phyloP scores from a whole-genome alignment of 1,140 invertebrate genomes.

The Pseudomyrmex dendroicus region DNA sequence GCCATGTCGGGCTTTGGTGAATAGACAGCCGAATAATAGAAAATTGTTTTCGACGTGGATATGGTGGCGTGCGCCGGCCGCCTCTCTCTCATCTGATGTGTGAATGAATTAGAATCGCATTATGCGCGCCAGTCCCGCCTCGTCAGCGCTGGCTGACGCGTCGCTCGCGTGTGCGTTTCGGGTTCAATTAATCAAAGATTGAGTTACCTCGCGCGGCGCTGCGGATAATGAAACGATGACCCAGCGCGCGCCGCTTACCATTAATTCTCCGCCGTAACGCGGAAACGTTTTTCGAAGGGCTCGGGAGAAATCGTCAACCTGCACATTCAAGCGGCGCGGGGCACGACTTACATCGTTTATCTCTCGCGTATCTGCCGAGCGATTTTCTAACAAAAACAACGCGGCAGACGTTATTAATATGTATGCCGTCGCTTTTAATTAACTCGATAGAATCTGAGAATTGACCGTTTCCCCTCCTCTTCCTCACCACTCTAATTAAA shows the following conservation, averaged over 20 bases:
- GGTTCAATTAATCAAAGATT: constrained; percentile 54
- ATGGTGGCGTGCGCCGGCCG: not conserved
- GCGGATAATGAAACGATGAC: constrained; percentile 49
- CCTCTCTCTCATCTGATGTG: constrained; percentile 43
- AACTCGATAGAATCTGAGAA: constrained; percentile 39
- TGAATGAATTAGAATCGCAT: constrained; percentile 60
- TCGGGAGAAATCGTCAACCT: not conserved
- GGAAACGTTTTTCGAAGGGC: not conserved
- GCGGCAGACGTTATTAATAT: constrained; percentile 24
- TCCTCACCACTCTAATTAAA: not conserved
- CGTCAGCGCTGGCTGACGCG: constrained; percentile 23
- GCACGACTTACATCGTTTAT: not conserved
- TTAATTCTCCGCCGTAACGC: constrained; percentile 21
- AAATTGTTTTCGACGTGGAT: constrained; percentile 52
- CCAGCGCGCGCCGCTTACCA: constrained; percentile 14
- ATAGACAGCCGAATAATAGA: constrained; percentile 58
- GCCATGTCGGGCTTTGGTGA: constrained; percentile 4
- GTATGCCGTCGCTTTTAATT: constrained; percentile 28
- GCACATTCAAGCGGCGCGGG: not conserved
- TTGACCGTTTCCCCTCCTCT: not conserved
- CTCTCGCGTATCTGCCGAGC: not conserved
- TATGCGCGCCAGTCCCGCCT: constrained; percentile 23
- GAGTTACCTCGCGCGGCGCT: constrained; percentile 7
- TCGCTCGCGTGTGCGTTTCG: constrained; percentile 38
- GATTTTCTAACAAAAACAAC: constrained; percentile 8